Percentiles rank a stretch among this genome's conserved stretches.
Evolutionary conservation across 2,113 vertebrate species (phyloP).

Genomic region (Carollia perspicillata): DNA sequence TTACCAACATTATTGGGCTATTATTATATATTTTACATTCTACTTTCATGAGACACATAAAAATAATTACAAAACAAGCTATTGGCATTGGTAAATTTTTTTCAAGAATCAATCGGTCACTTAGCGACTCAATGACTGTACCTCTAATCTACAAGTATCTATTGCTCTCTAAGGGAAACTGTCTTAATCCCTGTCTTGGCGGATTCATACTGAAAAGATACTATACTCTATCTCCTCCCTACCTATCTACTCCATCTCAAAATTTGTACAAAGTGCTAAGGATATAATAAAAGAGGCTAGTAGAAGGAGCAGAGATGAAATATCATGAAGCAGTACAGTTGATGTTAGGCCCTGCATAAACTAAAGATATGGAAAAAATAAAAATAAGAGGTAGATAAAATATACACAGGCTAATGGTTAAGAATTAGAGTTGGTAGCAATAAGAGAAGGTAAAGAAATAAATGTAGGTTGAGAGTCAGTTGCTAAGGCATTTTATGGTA

Average conservation of each 20-base stretch:
- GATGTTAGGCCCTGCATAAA: no score
- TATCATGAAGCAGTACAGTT: no score
- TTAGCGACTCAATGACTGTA: neutral
- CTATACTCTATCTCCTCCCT: neutral
- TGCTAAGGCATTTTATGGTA: no score
- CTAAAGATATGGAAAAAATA: no score
- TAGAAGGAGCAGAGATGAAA: no score
- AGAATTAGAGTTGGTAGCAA: no score
- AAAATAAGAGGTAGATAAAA: no score
- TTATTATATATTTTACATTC: neutral
- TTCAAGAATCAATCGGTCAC: neutral
- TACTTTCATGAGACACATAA: constrained; percentile 24
- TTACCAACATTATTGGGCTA: neutral
- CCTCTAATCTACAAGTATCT: neutral
- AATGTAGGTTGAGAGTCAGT: no score
- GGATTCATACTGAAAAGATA: neutral
- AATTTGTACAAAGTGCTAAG: neutral
- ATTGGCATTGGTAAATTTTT: neutral
- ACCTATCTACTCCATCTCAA: neutral
- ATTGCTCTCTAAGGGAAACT: neutral
- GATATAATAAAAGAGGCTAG: neutral
- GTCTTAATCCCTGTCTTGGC: neutral
- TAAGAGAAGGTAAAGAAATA: no score
- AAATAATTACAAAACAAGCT: neutral
- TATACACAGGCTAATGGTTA: no score